phyloP scores from a whole-genome alignment of 2,888 invertebrate genomes.

The Cephus pulcher region DNA sequence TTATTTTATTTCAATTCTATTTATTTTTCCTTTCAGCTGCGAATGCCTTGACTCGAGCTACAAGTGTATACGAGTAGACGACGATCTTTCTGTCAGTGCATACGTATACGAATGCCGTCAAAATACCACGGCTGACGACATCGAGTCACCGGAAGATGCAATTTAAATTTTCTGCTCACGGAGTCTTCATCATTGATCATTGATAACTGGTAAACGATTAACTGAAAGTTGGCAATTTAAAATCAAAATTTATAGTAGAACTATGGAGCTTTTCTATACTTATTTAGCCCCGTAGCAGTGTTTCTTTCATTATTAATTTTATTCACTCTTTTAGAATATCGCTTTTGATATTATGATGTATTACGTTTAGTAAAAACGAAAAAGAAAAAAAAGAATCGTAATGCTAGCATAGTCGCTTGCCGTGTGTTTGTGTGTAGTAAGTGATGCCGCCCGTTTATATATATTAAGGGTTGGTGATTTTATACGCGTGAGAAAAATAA shows the following conservation, averaged over 20 bases:
- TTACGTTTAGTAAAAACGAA: conserved; percentile 26
- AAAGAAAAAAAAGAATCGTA: conserved; percentile 13
- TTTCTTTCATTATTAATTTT: conserved; percentile 9
- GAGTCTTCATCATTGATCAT: no score
- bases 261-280: no score
- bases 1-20: conserved; percentile 15
- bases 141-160: conserved; percentile 41
- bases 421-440: conserved; percentile 12
- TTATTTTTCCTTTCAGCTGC: conserved; percentile 65
- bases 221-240: no score
- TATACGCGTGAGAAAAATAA: background rate
- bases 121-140: conserved; percentile 51
- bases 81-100: conserved; percentile 71
- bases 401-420: background rate
- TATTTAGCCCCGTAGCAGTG: background rate
- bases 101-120: conserved; percentile 72
- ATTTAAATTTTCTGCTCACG: conserved; percentile 21
- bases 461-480: no score
- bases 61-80: conserved; percentile 69
- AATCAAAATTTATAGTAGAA: no score
- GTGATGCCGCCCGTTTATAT: background rate
- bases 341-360: conserved; percentile 20
- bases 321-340: conserved; percentile 4
- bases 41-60: conserved; percentile 65
- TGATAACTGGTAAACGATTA: no score